Base-by-base conservation (phyloP, 2,888 invertebrate genomes). In the Tupiocoris notatus region DNA sequence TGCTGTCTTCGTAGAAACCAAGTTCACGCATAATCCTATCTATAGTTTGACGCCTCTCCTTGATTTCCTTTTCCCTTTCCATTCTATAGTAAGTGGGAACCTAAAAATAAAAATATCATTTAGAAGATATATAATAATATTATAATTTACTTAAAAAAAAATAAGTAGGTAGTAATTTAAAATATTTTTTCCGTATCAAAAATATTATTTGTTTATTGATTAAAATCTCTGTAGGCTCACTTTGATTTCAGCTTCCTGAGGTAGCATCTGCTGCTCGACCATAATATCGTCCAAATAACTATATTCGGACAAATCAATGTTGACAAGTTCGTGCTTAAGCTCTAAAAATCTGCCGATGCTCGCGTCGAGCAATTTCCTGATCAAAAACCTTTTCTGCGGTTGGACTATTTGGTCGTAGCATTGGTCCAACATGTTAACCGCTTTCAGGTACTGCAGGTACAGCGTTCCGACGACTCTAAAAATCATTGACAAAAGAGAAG, bases 401-500 rank as follows among this genome's bases (percentile, higher is more conserved):
- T 97, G 97, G 57, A 96, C 86, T 81, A 78, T 73, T 61, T 96
- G 96, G 82, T 97, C 96, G 81, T 96, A 94, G 78, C 94, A 92
- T 75, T 89, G 86, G 81, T 94, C 91, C 39, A 96, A 83, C 81
- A 88, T 89, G 79, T 92, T 89, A 21, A 92, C 87, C 0, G 93
- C 87, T 22, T 91, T 85, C 2, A 95, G 91, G 82, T 96, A 97
- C 81, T 92, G 89, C 1, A 94, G 86, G 83, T 95, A 94, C 68
- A 96, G 85, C 77, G 90, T 90, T 18, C 90, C 88, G 0, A 92
- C 85, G 3, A 88, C 83, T 0, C 87, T 70, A 23, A 12, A 54
- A 54, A 54, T 12, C 9, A 54, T 54, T 54, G 7, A 54, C 12
- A 54, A 54, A 54, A 7, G 54, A 54, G 12, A 12, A 54, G 54